These are phyloP conservation scores for Odontomachus brunneus DNA, from an alignment of 1,140 invertebrate genomes.

Conservation along the genomic window DNA sequence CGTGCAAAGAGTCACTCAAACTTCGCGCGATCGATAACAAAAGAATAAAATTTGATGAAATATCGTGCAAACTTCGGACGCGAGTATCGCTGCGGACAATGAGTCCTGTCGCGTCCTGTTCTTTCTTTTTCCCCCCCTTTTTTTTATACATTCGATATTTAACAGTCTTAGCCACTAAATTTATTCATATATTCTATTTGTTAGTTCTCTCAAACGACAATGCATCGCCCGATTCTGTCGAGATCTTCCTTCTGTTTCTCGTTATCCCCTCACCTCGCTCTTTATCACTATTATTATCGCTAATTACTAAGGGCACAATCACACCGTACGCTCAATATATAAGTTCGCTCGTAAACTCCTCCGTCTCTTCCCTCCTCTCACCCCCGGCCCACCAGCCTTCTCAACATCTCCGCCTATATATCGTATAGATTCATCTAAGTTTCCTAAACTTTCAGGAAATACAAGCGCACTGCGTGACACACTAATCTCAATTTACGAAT, in stretches of 20 bases:
- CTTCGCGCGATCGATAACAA: background rate
- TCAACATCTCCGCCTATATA: conserved; percentile 52
- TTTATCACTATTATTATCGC: conserved; percentile 47
- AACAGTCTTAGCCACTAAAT: background rate
- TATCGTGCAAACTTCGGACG: conserved; percentile 16
- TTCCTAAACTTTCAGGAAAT: conserved; percentile 57
- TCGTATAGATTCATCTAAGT: conserved; percentile 50
- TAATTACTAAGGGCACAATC: conserved; percentile 52
- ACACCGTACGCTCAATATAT: conserved; percentile 37
- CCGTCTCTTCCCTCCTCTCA: too few species aligned
- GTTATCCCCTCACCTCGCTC: conserved; percentile 14
- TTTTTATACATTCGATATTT: conserved; percentile 14
- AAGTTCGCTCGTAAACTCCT: conserved; percentile 12
- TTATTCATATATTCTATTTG: background rate
- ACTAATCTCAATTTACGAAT: conserved; percentile 32
- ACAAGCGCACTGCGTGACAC: conserved; percentile 47
- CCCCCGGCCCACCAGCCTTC: conserved; percentile 14
- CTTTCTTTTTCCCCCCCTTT: background rate
- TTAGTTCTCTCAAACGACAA: background rate
- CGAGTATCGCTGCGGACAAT: background rate
- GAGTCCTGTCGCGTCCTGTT: background rate
- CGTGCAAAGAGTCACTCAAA: background rate
- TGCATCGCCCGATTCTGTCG: conserved; percentile 43
- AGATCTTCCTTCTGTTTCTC: conserved; percentile 42
- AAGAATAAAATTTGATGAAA: conserved; percentile 20